A percentile compares a stretch with the other conserved stretches of the same genome.
phyloP scores from a whole-genome alignment of 1,140 invertebrate species.

The Teleogryllus occipitalis region DNA sequence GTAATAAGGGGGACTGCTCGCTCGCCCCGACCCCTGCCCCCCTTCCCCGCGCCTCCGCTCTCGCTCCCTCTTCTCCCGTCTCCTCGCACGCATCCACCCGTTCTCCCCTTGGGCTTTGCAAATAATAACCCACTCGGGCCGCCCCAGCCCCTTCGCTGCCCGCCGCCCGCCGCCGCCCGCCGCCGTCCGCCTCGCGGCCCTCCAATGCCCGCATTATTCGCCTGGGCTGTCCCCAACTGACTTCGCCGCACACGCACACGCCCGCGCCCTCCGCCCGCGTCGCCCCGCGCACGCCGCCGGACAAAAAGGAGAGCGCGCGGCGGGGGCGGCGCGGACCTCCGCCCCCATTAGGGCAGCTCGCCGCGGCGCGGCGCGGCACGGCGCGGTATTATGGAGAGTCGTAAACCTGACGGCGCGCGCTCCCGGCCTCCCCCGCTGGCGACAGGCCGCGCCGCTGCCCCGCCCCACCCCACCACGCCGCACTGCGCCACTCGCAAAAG shows the following conservation, averaged over 20 bases:
- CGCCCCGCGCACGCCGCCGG: not conserved
- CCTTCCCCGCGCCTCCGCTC: not conserved
- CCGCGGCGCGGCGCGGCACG: too few species aligned
- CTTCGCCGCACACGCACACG: not conserved
- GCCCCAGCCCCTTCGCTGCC: not conserved
- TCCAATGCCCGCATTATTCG: conserved; percentile 12
- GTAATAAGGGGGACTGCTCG: not conserved
- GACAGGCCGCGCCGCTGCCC: too few species aligned
- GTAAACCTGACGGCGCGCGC: too few species aligned
- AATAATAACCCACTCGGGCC: not conserved
- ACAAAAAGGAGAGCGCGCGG: not conserved
- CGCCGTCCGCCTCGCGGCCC: conserved; percentile 10
- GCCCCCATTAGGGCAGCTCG: too few species aligned
- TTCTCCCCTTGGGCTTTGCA: not conserved
- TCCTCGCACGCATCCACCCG: not conserved
- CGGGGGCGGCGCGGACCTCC: too few species aligned
- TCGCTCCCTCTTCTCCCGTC: not conserved
- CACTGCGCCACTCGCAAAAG: too few species aligned
- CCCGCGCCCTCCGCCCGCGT: not conserved
- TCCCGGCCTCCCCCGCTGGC: too few species aligned
- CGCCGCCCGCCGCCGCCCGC: not conserved
- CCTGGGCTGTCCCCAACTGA: conserved; percentile 13
- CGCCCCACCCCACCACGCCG: too few species aligned
- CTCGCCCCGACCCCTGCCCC: too few species aligned
- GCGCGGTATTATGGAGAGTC: too few species aligned